A percentile compares a stretch with the other conserved stretches of the same genome.
Evolutionary conservation across 2,113 vertebrate species (phyloP).

Genomic region (Cynopterus brachyotis): DNA sequence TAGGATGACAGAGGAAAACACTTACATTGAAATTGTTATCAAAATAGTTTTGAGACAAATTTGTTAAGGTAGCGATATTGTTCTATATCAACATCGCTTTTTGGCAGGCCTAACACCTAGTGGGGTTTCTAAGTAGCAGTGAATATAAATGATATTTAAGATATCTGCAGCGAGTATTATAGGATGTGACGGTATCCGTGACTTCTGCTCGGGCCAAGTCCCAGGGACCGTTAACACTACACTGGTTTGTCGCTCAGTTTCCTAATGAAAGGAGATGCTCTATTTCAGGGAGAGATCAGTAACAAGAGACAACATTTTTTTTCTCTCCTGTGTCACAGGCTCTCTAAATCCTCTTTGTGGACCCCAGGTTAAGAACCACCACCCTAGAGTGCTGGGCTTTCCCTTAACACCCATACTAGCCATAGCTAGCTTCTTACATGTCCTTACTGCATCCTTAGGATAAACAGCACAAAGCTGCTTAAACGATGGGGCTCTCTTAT

Average conservation of each 20-base stretch:
- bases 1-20: neutral
- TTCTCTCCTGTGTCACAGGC: neutral
- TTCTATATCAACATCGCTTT: neutral
- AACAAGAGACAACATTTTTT: neutral
- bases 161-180: neutral
- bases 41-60: conserved; percentile 39
- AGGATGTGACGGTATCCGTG: neutral
- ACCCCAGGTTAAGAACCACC: neutral
- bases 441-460: neutral
- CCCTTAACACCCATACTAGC: neutral
- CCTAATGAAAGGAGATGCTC: neutral
- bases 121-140: neutral
- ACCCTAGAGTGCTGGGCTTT: neutral
- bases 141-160: neutral
- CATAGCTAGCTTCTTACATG: neutral
- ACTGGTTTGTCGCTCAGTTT: neutral
- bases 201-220: neutral
- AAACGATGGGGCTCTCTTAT: neutral
- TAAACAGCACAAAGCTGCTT: neutral
- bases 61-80: neutral
- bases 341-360: neutral
- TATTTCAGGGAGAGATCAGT: neutral
- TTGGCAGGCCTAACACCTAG: neutral
- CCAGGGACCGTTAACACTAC: neutral
- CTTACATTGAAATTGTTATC: neutral